Percentiles rank a stretch among this genome's conserved stretches.
Conservation (phyloP, 2,113 vertebrate species). For the Alethe castanea region DNA sequence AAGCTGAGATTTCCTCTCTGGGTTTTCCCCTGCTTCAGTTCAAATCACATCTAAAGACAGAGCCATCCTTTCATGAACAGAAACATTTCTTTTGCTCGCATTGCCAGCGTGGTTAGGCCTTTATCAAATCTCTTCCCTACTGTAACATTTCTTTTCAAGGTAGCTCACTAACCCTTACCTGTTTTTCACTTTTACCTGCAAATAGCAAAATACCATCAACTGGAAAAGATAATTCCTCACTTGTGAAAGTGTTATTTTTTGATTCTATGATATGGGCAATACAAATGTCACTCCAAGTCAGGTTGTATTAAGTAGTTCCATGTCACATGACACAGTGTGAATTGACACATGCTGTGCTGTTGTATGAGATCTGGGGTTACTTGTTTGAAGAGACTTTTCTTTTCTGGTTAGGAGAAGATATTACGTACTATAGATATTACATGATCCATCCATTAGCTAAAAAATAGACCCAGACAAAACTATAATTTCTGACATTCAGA, state of each 20-base stretch:
- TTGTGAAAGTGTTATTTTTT: constrained; percentile 70
- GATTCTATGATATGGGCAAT: constrained; percentile 50
- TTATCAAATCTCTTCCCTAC: constrained; percentile 41
- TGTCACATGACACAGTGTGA: constrained; percentile 70
- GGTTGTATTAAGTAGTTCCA: constrained; percentile 70
- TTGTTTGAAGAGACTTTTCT: constrained; percentile 60
- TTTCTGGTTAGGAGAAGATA: constrained; percentile 53
- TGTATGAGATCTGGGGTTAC: constrained; percentile 68
- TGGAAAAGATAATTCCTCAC: constrained; percentile 72
- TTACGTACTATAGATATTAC: constrained; percentile 27
- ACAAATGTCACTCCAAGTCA: constrained; percentile 68
- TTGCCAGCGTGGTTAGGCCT: not conserved
- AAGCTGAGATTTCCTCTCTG: constrained; percentile 11
- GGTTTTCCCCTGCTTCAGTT: constrained; percentile 12
- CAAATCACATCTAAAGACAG: constrained; percentile 25
- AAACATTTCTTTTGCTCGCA: constrained; percentile 37
- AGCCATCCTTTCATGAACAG: constrained; percentile 31
- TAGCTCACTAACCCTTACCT: constrained; percentile 58
- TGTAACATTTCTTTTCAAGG: constrained; percentile 49
- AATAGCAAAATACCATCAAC: constrained; percentile 72
- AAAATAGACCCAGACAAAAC: not conserved
- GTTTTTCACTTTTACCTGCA: constrained; percentile 69
- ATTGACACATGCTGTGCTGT: constrained; percentile 72
- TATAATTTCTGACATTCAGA: not conserved
- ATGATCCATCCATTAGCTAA: not conserved